Evolutionary conservation across 2,113 vertebrate species (phyloP).

Genomic region (Anser cygnoides): DNA sequence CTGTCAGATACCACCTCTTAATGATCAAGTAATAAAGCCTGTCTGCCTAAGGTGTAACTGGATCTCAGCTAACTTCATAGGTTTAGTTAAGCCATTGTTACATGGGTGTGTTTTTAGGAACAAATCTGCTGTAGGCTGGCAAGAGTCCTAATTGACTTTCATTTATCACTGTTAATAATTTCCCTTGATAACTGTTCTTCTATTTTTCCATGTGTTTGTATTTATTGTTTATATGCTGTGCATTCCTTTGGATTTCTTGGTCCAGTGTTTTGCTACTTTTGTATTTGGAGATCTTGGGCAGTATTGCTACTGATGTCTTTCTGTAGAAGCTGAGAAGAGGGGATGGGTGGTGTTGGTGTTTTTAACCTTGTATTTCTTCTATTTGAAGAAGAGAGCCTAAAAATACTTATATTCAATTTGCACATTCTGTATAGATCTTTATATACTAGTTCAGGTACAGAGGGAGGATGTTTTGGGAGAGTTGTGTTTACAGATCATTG

Average conservation of each 20-base stretch:
- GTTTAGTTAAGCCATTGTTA: not conserved
- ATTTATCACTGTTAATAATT: not conserved
- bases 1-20: not conserved
- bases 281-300: not conserved
- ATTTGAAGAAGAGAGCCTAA: slow-evolving; percentile 62
- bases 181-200: not conserved
- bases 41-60: not conserved
- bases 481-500: slow-evolving; percentile 43
- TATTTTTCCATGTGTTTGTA: not conserved
- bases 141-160: not conserved
- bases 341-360: slow-evolving; percentile 41
- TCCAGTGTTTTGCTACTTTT: slow-evolving; percentile 7
- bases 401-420: slow-evolving; percentile 39
- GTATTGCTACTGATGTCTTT: slow-evolving; percentile 35
- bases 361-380: slow-evolving; percentile 61
- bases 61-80: not conserved
- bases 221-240: not conserved
- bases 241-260: not conserved
- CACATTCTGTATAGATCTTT: slow-evolving; percentile 61
- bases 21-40: not conserved
- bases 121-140: not conserved
- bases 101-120: not conserved
- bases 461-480: slow-evolving; percentile 8
- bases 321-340: slow-evolving; percentile 25
- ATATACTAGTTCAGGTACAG: slow-evolving; percentile 28